phyloP scores from a whole-genome alignment of 1,140 invertebrate species.

The Belonocnema kinseyi region DNA sequence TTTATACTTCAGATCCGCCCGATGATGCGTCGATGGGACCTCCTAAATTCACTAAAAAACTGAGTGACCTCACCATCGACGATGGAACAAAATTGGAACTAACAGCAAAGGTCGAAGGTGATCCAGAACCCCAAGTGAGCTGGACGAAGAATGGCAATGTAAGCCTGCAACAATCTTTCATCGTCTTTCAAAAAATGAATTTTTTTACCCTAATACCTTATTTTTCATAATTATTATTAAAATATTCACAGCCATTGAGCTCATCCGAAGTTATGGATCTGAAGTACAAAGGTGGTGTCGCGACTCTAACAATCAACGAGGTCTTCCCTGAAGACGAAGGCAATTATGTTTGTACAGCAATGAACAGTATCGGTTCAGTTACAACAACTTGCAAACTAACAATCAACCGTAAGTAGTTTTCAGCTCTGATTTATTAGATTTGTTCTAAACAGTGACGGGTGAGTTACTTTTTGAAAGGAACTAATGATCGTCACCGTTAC shows the following conservation, averaged over 20 bases:
- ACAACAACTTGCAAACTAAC: constrained; percentile 90
- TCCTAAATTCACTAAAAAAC: constrained; percentile 86
- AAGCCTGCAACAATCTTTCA: constrained; percentile 36
- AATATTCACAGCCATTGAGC: constrained; percentile 73
- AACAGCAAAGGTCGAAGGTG: constrained; percentile 87
- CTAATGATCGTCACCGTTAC: too few species aligned
- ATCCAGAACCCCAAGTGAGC: constrained; percentile 92
- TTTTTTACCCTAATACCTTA: too few species aligned
- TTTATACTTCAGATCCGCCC: constrained; percentile 80
- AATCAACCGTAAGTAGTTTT: constrained; percentile 84
- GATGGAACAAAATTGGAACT: constrained; percentile 90
- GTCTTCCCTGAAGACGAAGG: constrained; percentile 96
- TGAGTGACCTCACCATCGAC: constrained; percentile 83
- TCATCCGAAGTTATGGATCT: constrained; percentile 92
- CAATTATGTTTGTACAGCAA: constrained; percentile 90
- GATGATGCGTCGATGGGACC: constrained; percentile 89
- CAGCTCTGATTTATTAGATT: not conserved
- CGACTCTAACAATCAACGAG: constrained; percentile 91
- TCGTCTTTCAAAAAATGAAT: not conserved
- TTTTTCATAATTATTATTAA: too few species aligned
- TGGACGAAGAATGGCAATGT: constrained; percentile 90
- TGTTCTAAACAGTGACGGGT: not conserved
- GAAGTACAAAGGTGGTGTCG: constrained; percentile 92
- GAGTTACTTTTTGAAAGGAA: too few species aligned
- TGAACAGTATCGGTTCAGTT: constrained; percentile 89